Percentiles rank a stretch among this genome's conserved stretches.
phyloP scores from a whole-genome alignment of 2,797 vertebrate genomes.

The Lophotriccus pileatus region DNA sequence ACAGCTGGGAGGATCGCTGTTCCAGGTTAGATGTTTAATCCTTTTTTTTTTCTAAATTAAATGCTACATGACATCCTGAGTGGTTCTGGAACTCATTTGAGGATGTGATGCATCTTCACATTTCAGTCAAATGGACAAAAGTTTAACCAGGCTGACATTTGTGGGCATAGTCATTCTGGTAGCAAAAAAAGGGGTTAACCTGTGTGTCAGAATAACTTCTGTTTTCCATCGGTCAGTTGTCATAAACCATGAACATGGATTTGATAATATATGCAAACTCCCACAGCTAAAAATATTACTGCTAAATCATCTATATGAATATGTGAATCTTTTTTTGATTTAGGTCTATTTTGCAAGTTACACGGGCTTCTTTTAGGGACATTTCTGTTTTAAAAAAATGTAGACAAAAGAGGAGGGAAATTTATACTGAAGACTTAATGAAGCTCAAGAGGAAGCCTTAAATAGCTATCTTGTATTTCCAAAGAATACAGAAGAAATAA shows the following conservation, averaged over 20 bases:
- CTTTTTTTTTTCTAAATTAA: constrained; percentile 19
- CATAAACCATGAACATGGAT: not conserved
- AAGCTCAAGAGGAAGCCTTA: not conserved
- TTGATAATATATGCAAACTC: constrained; percentile 40
- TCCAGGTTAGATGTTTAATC: constrained; percentile 78
- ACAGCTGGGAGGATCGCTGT: constrained; percentile 81
- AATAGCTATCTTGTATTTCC: not conserved
- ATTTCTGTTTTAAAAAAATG: not conserved
- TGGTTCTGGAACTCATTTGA: not conserved
- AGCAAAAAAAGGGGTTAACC: constrained; percentile 42
- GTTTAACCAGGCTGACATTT: not conserved
- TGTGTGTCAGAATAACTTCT: not conserved
- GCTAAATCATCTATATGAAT: not conserved
- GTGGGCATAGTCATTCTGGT: not conserved
- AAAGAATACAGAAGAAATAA: not conserved
- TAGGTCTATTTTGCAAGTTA: constrained; percentile 23
- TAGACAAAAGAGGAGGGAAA: not conserved
- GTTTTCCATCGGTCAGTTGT: constrained; percentile 10
- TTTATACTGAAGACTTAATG: not conserved
- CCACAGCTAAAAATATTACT: constrained; percentile 34
- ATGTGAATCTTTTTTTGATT: constrained; percentile 51
- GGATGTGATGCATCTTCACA: not conserved
- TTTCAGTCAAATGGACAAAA: not conserved
- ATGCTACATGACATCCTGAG: constrained; percentile 2
- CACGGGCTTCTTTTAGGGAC: not conserved